phyloP scores from a whole-genome alignment of 1,140 invertebrate genomes.

The Riptortus pedestris region DNA sequence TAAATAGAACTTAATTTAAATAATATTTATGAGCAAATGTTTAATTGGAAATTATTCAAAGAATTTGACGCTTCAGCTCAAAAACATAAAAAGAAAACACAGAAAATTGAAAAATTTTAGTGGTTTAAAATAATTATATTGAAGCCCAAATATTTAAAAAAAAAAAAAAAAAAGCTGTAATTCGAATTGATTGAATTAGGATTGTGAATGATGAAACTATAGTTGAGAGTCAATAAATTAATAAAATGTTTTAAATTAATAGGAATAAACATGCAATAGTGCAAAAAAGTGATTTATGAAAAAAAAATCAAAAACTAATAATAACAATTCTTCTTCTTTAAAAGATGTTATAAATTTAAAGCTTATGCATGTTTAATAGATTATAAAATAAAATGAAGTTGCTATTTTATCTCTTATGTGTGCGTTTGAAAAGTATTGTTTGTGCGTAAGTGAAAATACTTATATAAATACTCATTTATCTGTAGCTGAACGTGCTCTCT shows the following conservation, averaged over 20 bases:
- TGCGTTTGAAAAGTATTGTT: background rate
- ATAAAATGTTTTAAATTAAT: background rate
- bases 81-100: no score
- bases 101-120: no score
- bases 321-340: background rate
- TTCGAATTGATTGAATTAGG: no score
- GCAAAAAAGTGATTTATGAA: background rate
- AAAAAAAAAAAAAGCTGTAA: no score
- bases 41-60: background rate
- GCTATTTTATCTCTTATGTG: background rate
- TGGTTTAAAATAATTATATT: no score
- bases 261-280: background rate
- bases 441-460: background rate
- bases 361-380: background rate
- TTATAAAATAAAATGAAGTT: background rate
- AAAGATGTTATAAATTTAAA: background rate
- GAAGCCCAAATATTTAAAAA: no score
- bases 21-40: background rate
- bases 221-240: background rate
- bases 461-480: background rate
- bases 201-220: no score
- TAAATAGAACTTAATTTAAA: background rate
- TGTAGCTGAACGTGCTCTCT: background rate
- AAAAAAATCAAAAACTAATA: background rate
- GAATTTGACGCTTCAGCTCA: no score